Evolutionary conservation across 2,888 invertebrate genomes (phyloP), one percentile per base, ranked within the genome.

Genomic region (Tetramorium bicarinatum): DNA sequence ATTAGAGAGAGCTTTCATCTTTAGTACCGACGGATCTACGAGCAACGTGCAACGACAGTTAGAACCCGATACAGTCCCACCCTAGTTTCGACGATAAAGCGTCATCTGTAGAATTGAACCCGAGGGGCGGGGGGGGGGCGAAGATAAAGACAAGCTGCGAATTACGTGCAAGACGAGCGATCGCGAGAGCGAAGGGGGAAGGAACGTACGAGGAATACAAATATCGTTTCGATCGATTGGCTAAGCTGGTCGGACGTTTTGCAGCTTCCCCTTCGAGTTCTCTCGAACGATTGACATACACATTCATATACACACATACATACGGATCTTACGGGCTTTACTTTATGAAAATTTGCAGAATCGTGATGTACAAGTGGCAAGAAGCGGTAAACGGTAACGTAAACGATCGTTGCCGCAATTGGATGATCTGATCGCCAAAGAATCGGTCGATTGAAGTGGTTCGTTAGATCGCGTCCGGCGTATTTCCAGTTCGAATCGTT

Each of bases 111-210:
- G 61, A 47, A 81, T 71, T 54, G 62, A 81, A 67, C 25, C 38
- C 13, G 41, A 8, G 41, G 8, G 41, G 41, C 9, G 9, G 41
- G 41, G 41, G 9, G 9, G 41, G 9, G 2, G 52, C 52, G n/a
- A 41, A 25, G 38, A 41, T 52, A 29, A n/a, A 21, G 38, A 54
- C 52, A 66, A 59, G 13, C 18, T 41, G 49, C 49, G 52, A 84
- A 77, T 21, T 80, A 79, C 85, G 83, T 44, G 82, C 66, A 80
- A 67, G 47, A 80, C 44, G 29, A 74, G 34, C n/a, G 34, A 71
- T 69, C 44, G 29, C 44, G 29, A 56, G 34, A 13, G 8, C 41
- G 2, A 34, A 66, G 34, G 25, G 29, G 34, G 21, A 71, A 59
- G n/a, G 54, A 21, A 71, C 13, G 18, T 54, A n/a, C 13, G 54